phyloP scores from a whole-genome alignment of 1,140 invertebrate genomes.

The Rhizoglyphus robini region DNA sequence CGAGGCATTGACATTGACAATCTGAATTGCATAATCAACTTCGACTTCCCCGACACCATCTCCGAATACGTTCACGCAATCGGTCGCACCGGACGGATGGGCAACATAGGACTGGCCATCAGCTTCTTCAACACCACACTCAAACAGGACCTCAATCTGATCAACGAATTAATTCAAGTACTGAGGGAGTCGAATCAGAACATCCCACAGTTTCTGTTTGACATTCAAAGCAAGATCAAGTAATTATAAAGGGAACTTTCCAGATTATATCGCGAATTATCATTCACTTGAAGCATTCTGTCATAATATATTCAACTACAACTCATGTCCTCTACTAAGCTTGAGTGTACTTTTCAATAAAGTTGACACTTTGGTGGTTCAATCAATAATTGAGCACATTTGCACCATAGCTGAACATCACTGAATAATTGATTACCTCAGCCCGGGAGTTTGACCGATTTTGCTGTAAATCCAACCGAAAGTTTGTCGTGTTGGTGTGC shows the following conservation, averaged over 20 bases:
- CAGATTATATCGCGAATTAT: too few relatives aligned
- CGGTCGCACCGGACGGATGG: slow-evolving; percentile 74
- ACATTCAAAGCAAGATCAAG: neutral
- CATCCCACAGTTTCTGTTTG: neutral
- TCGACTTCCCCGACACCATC: slow-evolving; percentile 72
- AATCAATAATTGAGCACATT: too few relatives aligned
- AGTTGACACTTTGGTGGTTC: too few relatives aligned
- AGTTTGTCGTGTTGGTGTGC: too few relatives aligned
- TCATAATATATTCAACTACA: too few relatives aligned
- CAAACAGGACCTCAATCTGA: neutral
- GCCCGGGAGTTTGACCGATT: too few relatives aligned
- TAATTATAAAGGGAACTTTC: neutral
- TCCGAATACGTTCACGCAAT: slow-evolving; percentile 83
- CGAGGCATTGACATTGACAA: slow-evolving; percentile 33
- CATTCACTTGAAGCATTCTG: too few relatives aligned
- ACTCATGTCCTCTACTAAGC: too few relatives aligned
- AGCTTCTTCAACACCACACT: slow-evolving; percentile 14
- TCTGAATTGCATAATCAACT: slow-evolving; percentile 71
- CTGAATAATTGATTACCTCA: too few relatives aligned
- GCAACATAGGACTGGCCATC: slow-evolving; percentile 32
- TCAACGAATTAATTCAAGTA: neutral
- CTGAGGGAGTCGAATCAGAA: neutral
- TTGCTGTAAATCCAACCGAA: too few relatives aligned
- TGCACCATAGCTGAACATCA: too few relatives aligned
- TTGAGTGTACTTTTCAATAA: too few relatives aligned